A percentile compares a stretch with the other conserved stretches of the same genome.
Evolutionary conservation across 2,113 vertebrate genomes (phyloP).

Genomic region (Picathartes gymnocephalus): DNA sequence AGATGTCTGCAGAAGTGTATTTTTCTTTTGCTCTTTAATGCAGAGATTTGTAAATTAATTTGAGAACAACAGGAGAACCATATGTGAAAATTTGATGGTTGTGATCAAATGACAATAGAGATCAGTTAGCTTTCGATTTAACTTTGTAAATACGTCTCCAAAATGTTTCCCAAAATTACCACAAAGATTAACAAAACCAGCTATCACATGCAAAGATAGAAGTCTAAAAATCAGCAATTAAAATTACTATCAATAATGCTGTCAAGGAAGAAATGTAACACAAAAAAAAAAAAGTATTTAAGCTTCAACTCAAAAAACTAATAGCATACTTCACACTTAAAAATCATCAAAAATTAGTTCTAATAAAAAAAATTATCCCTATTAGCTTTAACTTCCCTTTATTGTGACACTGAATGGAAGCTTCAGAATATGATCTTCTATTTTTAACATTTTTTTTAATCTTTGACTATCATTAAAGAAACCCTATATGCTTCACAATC

Average conservation of each 20-base stretch:
- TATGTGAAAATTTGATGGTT: conserved; percentile 48
- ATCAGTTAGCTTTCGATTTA: conserved; percentile 24
- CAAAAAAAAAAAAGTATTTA: background rate
- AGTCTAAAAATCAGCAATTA: background rate
- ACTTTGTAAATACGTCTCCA: conserved; percentile 29
- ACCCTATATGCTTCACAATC: background rate
- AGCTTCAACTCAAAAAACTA: background rate
- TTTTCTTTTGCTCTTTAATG: conserved; percentile 60
- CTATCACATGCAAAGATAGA: background rate
- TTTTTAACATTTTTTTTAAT: background rate
- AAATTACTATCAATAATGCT: background rate
- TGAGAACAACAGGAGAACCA: conserved; percentile 53
- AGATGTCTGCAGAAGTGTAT: conserved; percentile 14
- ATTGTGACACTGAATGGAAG: background rate
- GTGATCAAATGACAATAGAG: conserved; percentile 21
- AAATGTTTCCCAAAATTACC: conserved; percentile 37
- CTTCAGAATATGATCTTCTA: background rate
- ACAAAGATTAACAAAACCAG: conserved; percentile 1
- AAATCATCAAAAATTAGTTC: background rate
- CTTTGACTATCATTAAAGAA: background rate
- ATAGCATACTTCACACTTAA: background rate
- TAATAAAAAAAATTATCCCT: background rate
- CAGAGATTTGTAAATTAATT: conserved; percentile 46
- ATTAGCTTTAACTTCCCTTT: background rate
- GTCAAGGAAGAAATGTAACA: background rate